phyloP scores from a whole-genome alignment of 1,140 invertebrate species.

The Rhynchophorus ferrugineus region DNA sequence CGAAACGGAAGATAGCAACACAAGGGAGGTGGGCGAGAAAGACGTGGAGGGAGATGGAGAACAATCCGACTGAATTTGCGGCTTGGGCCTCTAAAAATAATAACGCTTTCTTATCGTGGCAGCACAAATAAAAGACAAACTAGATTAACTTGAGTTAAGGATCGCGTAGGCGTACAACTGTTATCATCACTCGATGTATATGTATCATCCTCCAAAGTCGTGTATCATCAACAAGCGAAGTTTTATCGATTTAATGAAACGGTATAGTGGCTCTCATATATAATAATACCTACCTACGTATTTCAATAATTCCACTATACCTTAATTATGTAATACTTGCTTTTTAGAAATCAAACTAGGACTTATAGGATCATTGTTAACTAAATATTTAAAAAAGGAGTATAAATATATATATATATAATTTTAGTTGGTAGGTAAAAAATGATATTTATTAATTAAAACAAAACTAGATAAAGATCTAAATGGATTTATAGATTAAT shows the following conservation, averaged over 20 bases:
- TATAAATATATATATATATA: conserved; percentile 31
- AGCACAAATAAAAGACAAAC: conserved; percentile 33
- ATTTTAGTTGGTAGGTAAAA: conserved; percentile 36
- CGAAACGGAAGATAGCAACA: conserved; percentile 51
- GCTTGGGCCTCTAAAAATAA: conserved; percentile 25
- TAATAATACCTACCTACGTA: not conserved
- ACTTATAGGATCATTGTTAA: conserved; percentile 40
- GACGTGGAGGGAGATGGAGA: conserved; percentile 53
- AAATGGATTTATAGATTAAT: conserved; percentile 27
- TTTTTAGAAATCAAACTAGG: conserved; percentile 41
- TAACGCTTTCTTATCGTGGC: conserved; percentile 29
- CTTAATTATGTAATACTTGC: conserved; percentile 29
- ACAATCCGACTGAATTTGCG: conserved; percentile 46
- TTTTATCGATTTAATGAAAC: not conserved
- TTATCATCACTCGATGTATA: conserved; percentile 23
- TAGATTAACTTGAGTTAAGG: conserved; percentile 19
- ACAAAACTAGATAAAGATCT: conserved; percentile 25
- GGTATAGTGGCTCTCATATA: not conserved
- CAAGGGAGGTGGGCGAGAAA: conserved; percentile 47
- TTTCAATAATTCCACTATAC: conserved; percentile 5
- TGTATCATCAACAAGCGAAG: conserved; percentile 10
- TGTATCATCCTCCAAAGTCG: conserved; percentile 19
- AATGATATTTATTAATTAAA: conserved; percentile 32
- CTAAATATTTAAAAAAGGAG: conserved; percentile 37
- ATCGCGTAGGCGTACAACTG: conserved; percentile 8